phyloP scores from a whole-genome alignment of 2,797 vertebrate species.

The Siniperca undulata region DNA sequence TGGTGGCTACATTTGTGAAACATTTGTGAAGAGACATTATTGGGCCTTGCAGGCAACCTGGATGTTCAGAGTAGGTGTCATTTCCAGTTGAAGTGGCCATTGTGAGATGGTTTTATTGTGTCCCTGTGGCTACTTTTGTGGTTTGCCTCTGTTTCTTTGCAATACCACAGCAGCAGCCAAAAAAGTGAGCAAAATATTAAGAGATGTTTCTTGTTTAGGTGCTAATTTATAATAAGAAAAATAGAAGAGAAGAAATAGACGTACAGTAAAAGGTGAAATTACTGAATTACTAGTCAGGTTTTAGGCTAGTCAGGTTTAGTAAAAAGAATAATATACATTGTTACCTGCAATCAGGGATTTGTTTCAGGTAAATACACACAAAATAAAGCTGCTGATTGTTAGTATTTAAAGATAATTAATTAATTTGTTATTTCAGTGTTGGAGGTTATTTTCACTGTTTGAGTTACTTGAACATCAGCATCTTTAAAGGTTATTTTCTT shows the following conservation, averaged over 20 bases:
- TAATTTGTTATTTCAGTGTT: not conserved
- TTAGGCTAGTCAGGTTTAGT: not conserved
- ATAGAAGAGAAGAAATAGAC: not conserved
- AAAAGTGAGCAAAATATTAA: constrained; percentile 5
- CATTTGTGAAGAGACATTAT: constrained; percentile 39
- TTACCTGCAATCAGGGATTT: constrained; percentile 5
- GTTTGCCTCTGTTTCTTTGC: constrained; percentile 11
- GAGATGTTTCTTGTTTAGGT: not conserved
- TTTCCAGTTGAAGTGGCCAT: constrained; percentile 50
- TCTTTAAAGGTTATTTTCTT: constrained; percentile 36
- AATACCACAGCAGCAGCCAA: not conserved
- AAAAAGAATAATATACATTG: not conserved
- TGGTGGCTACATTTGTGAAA: constrained; percentile 18
- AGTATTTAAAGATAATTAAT: not conserved
- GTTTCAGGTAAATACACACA: constrained; percentile 5
- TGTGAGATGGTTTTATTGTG: constrained; percentile 41
- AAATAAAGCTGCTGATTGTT: not conserved
- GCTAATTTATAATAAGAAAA: not conserved
- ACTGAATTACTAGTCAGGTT: not conserved
- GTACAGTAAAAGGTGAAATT: not conserved
- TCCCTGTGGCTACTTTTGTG: constrained; percentile 17
- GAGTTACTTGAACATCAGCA: constrained; percentile 5
- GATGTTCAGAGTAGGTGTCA: constrained; percentile 46
- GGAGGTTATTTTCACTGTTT: constrained; percentile 2
- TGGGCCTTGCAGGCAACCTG: constrained; percentile 32